A percentile compares a stretch with the other conserved stretches of the same genome.
phyloP scores from a whole-genome alignment of 2,113 vertebrate species.

The Fregata magnificens region DNA sequence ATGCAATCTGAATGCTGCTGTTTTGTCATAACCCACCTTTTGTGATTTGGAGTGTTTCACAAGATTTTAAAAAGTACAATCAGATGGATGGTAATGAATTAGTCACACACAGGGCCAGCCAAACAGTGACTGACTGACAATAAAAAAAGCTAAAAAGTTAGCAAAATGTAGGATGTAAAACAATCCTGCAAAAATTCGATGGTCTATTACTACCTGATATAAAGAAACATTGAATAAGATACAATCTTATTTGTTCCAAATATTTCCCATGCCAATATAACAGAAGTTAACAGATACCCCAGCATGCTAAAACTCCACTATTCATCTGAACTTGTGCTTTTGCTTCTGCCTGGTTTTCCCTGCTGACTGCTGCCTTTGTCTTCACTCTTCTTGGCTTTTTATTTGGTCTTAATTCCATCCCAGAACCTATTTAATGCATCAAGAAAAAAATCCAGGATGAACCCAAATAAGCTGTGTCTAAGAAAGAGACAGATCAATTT shows the following conservation, averaged over 20 bases:
- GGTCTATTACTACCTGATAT: background rate
- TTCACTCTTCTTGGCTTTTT: background rate
- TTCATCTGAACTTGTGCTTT: background rate
- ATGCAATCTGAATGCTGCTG: background rate
- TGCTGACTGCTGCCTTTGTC: background rate
- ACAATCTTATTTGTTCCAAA: background rate
- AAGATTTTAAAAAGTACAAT: background rate
- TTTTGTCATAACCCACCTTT: background rate
- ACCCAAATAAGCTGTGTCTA: background rate
- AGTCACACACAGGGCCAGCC: background rate
- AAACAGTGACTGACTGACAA: background rate
- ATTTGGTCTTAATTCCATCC: background rate
- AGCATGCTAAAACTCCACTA: background rate
- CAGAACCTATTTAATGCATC: background rate
- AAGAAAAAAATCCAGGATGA: background rate
- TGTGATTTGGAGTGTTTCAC: background rate
- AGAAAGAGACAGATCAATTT: background rate
- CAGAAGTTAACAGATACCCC: background rate
- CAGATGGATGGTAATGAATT: background rate
- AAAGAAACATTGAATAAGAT: background rate
- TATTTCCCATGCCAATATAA: background rate
- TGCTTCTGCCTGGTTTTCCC: background rate
- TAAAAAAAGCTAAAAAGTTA: background rate
- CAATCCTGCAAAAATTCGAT: background rate
- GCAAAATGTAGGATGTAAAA: background rate